Evolutionary conservation across 2,888 invertebrate species (phyloP).

Genomic region (Stegophylla sp.): DNA sequence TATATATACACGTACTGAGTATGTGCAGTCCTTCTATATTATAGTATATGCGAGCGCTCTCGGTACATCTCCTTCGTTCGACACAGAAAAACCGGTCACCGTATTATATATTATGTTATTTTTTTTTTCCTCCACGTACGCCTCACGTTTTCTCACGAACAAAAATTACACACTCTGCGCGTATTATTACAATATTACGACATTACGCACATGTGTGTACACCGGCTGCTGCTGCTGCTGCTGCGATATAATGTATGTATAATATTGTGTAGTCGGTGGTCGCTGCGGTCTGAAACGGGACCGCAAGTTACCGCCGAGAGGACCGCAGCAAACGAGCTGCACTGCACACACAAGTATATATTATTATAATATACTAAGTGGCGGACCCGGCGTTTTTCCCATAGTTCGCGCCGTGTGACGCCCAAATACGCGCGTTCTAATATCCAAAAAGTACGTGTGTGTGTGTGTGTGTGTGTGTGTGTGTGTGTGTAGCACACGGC

Average conservation of each 20-base stretch:
- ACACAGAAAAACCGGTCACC: constrained; percentile 38
- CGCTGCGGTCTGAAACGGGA: constrained; percentile 29
- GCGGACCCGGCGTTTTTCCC: constrained; percentile 23
- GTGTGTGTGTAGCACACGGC: no score
- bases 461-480: no score
- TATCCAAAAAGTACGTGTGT: no score
- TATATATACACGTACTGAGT: not conserved
- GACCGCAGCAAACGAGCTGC: constrained; percentile 28
- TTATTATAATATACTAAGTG: no score
- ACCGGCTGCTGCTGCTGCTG: no score
- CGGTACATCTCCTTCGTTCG: not conserved
- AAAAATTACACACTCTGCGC: constrained; percentile 34
- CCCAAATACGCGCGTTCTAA: not conserved
- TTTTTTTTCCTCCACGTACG: not conserved
- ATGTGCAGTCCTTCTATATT: not conserved
- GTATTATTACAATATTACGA: constrained; percentile 34
- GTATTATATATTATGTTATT: not conserved
- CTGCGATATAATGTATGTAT: not conserved
- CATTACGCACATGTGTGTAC: not conserved
- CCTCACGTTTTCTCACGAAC: constrained; percentile 54
- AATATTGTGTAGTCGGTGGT: not conserved
- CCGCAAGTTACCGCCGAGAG: no score
- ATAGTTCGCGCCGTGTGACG: not conserved
- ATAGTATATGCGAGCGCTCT: not conserved
- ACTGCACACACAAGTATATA: no score